A percentile compares a stretch with the other conserved stretches of the same genome.
These are phyloP conservation scores for Propithecus perrieri DNA, from an alignment of 2,797 vertebrate genomes.

Conservation along the genomic window DNA sequence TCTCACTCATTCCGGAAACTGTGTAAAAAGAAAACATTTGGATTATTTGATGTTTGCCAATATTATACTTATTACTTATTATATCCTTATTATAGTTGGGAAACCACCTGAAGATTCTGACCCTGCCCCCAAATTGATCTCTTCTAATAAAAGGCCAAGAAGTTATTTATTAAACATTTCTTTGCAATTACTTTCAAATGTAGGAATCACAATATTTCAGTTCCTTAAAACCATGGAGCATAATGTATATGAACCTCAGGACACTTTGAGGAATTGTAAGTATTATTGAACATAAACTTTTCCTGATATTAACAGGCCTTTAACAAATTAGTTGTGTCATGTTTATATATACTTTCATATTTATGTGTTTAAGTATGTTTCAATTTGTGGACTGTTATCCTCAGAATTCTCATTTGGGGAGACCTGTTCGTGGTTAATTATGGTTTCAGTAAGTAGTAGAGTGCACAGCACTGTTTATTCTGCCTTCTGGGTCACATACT, in stretches of 20 bases:
- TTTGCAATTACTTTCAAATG: slow-evolving; percentile 45
- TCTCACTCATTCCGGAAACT: slow-evolving; percentile 16
- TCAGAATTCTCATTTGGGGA: not conserved
- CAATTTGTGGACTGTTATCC: not conserved
- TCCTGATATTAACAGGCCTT: not conserved
- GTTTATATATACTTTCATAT: not conserved
- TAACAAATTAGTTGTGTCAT: not conserved
- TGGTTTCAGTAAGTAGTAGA: not conserved
- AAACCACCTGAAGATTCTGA: not conserved
- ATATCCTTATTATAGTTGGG: not conserved
- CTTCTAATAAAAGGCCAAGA: slow-evolving; percentile 11
- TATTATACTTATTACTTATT: not conserved
- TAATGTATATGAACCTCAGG: not conserved
- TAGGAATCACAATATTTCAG: not conserved
- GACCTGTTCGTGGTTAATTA: not conserved
- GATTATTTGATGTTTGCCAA: slow-evolving; percentile 2
- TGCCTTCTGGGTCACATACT: not conserved
- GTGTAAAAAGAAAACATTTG: slow-evolving; percentile 6
- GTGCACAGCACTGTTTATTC: not conserved
- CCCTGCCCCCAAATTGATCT: not conserved
- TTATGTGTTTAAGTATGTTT: not conserved
- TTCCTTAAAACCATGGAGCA: slow-evolving; percentile 10
- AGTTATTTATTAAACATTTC: slow-evolving; percentile 1
- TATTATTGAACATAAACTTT: not conserved
- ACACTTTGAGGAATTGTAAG: not conserved